Evolutionary conservation across 2,113 vertebrate genomes (phyloP).

Genomic region (Vombatus ursinus): DNA sequence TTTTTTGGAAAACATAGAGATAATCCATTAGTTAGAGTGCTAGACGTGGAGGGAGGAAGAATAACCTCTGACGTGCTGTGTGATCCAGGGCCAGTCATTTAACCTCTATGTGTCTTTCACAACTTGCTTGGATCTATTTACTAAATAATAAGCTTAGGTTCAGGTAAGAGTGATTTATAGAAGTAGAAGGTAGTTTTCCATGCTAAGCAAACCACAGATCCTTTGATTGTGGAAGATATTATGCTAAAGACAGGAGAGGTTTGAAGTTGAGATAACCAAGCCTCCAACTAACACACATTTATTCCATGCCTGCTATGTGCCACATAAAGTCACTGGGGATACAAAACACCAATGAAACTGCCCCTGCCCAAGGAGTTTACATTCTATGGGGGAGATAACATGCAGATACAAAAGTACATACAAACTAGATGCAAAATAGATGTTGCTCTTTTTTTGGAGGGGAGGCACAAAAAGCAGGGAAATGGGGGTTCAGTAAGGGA

Average conservation of each 20-base stretch:
- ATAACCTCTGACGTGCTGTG: background rate
- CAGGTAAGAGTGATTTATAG: background rate
- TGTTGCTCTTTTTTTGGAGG: background rate
- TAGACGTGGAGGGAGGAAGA: background rate
- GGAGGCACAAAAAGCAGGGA: background rate
- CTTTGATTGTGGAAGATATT: background rate
- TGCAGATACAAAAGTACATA: background rate
- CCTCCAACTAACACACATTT: background rate
- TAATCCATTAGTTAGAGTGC: background rate
- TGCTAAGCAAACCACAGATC: background rate
- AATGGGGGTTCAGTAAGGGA: background rate
- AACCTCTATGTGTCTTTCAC: background rate
- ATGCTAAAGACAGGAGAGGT: background rate
- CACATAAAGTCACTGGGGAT: background rate
- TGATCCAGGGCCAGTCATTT: background rate
- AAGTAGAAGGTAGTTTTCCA: background rate
- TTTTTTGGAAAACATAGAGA: background rate
- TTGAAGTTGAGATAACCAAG: background rate
- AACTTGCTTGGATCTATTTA: background rate
- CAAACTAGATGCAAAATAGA: background rate
- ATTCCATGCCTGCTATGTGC: background rate
- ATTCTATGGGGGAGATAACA: background rate
- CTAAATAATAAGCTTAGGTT: background rate
- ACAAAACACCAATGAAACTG: background rate
- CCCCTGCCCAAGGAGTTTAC: background rate